Evolutionary conservation across 2,797 vertebrate genomes (phyloP), one percentile per base, ranked within the genome.

Genomic region (Prionace glauca): DNA sequence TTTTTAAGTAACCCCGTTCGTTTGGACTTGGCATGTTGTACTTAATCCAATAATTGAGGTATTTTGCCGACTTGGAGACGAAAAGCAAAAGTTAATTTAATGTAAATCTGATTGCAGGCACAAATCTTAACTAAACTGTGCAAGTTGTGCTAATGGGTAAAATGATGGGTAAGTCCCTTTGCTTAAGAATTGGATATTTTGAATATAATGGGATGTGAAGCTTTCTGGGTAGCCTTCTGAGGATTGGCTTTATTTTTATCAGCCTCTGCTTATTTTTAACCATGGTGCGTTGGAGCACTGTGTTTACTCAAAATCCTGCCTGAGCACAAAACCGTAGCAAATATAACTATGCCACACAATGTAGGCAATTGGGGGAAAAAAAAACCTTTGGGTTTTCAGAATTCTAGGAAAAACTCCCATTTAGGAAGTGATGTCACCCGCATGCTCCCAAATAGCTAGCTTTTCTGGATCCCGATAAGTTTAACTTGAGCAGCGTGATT

Each of bases 1-100:
- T 32, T 93, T 22, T 67, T 67, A 93, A 93, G 22, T 94, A 74
- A 74, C 29, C 71, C 45, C 24, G 50, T 74, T 94, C 36, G 14
- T 50, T 29, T 60, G 87, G 87, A 94, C 69, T 74, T 94, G 69
- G 71, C 93, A 94, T 94, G 67, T 94, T 72, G 69, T 94, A 45
- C 45, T 45, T 69, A 74, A 45, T 67, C 32, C 62, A 74, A 69
- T 56, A 74, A 45, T 74, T 50, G 62, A 45, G 22, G 32, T 94
- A 29, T 94, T 74, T 94, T 94, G 67, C n/a, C 7, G 14, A 94
- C 72, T 94, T 94, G 50, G n/a, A 67, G 69, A 92, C 62, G 67
- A 67, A 92, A 92, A 24, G 20, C 56, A 62, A 60, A 88, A 88
- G 56, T 88, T 60, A 62, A 11, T 88, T 32, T 60, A 62, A 88